These are phyloP conservation scores for Irena cyanogastra DNA, from an alignment of 2,113 vertebrate genomes.

Conservation along the genomic window DNA sequence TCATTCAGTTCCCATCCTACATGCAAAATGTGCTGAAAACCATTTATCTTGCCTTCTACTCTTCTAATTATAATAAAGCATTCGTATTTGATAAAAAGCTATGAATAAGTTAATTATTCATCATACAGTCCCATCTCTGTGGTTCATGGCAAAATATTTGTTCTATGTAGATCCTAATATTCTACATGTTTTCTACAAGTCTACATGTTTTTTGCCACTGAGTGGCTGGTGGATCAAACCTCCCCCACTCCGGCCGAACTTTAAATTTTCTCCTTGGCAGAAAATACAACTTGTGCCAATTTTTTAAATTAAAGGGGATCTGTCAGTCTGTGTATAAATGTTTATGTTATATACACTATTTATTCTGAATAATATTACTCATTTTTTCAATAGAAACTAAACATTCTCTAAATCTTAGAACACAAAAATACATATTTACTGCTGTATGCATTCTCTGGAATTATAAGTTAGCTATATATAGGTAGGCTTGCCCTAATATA, in stretches of 20 bases:
- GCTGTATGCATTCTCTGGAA: not conserved
- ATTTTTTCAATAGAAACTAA: conserved; percentile 14
- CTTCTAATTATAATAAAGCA: not conserved
- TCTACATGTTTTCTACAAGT: not conserved
- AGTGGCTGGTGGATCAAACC: not conserved
- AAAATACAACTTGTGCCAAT: not conserved
- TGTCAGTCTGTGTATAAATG: not conserved
- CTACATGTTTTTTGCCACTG: not conserved
- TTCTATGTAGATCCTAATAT: not conserved
- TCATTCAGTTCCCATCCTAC: not conserved
- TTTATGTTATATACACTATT: not conserved
- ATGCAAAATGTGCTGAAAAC: not conserved
- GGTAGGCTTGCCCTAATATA: not conserved
- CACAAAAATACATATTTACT: not conserved
- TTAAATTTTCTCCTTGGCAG: not conserved
- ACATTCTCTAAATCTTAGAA: not conserved
- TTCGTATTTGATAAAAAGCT: not conserved
- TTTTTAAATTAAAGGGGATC: conserved; percentile 1
- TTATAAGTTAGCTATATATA: not conserved
- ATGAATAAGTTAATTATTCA: not conserved
- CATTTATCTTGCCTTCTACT: not conserved
- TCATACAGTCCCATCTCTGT: not conserved
- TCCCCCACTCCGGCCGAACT: not conserved
- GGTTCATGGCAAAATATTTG: not conserved
- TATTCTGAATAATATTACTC: not conserved